These are phyloP conservation scores for Belgica antarctica DNA, from an alignment of 2,888 invertebrate species.

Conservation along the genomic window DNA sequence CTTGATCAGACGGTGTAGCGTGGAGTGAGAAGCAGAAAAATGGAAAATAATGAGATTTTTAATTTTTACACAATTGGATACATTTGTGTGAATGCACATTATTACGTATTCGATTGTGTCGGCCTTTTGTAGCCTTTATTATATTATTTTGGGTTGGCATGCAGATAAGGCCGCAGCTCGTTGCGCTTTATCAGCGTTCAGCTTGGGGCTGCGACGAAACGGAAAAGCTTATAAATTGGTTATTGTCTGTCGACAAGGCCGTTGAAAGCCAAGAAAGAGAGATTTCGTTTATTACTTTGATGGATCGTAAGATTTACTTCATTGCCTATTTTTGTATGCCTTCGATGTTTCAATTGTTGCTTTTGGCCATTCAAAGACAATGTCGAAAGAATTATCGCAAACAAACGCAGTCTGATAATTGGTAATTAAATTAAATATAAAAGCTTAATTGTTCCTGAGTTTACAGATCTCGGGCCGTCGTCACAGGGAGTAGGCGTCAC, in stretches of 20 bases:
- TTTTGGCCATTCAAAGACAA: neutral
- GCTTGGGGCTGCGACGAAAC: neutral
- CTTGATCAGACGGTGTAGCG: too few species aligned
- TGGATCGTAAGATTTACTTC: neutral
- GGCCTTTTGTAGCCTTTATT: slow-evolving; percentile 1
- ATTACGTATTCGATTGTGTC: neutral
- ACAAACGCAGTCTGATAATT: slow-evolving; percentile 30
- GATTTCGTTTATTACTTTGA: neutral
- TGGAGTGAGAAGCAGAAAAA: too few species aligned
- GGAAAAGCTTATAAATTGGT: slow-evolving; percentile 1
- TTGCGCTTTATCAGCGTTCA: neutral
- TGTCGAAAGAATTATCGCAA: neutral
- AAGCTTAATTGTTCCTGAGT: slow-evolving; percentile 42
- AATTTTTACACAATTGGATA: neutral
- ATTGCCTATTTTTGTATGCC: neutral
- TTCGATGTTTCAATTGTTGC: slow-evolving; percentile 21
- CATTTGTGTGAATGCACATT: neutral
- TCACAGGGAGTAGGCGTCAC: neutral
- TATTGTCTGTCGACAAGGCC: slow-evolving; percentile 20
- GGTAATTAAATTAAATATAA: slow-evolving; percentile 39
- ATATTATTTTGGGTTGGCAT: neutral
- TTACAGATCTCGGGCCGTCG: neutral
- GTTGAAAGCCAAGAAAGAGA: slow-evolving; percentile 8
- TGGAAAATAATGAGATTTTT: slow-evolving; percentile 15
- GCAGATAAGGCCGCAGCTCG: neutral